These are phyloP conservation scores for Ophraella communa DNA, from an alignment of 2,888 invertebrate genomes.

Conservation along the genomic window DNA sequence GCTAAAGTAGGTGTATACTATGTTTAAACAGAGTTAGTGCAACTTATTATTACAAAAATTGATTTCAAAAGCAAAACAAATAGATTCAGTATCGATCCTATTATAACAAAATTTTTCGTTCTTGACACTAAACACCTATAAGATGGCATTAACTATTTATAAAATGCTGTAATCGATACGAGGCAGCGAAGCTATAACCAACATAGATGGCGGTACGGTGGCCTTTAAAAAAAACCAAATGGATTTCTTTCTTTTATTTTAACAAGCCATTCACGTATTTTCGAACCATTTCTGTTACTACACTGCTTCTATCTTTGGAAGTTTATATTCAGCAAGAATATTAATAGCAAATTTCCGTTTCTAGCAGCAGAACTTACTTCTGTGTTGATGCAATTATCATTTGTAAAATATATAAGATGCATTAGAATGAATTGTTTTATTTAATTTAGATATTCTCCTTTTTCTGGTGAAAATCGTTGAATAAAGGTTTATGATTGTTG, in stretches of 20 bases:
- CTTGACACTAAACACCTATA: not conserved
- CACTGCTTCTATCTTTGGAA: not conserved
- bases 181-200: not conserved
- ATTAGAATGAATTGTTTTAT: too few species aligned
- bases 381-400: not conserved
- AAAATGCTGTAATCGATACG: not conserved
- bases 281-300: not conserved
- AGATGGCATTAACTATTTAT: not conserved
- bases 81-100: too few species aligned
- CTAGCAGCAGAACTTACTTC: not conserved
- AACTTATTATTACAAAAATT: too few species aligned
- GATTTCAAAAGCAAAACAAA: too few species aligned
- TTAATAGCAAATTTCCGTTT: not conserved
- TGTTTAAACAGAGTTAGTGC: not conserved
- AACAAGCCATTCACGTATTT: not conserved
- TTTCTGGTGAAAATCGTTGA: too few species aligned
- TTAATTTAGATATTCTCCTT: too few species aligned
- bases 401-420: too few species aligned
- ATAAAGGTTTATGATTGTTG: too few species aligned
- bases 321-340: not conserved
- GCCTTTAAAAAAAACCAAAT: not conserved
- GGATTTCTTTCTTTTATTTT: not conserved
- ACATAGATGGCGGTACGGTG: not conserved
- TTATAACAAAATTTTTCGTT: too few species aligned
- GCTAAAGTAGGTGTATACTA: conserved; percentile 20